phyloP scores from a whole-genome alignment of 2,113 vertebrate genomes.

The Nycticorax nycticorax region DNA sequence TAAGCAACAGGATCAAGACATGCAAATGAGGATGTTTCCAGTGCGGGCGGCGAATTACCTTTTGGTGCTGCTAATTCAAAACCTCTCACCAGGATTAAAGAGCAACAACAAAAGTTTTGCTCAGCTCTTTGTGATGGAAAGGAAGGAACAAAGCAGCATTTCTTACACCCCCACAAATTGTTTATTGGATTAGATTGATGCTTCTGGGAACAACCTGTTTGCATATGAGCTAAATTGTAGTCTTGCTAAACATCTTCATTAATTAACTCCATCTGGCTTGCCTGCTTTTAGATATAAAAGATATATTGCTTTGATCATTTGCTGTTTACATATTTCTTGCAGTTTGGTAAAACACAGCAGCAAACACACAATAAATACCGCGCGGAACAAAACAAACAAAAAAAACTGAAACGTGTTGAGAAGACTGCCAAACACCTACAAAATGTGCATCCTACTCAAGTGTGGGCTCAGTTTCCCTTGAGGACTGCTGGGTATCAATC shows the following conservation, averaged over 20 bases:
- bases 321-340: slow-evolving; percentile 43
- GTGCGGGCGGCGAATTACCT: not conserved
- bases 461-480: not conserved
- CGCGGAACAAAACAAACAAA: not conserved
- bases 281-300: not conserved
- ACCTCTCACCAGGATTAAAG: not conserved
- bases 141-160: not conserved
- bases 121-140: not conserved
- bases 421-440: not conserved
- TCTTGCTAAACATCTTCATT: slow-evolving; percentile 59
- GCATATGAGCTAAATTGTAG: not conserved
- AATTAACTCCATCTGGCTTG: slow-evolving; percentile 64
- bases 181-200: slow-evolving; percentile 22
- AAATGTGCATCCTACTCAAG: not conserved
- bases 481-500: not conserved
- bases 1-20: not conserved
- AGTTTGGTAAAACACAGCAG: slow-evolving; percentile 21
- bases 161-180: slow-evolving; percentile 10
- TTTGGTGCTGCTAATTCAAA: not conserved
- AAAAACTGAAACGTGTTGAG: not conserved
- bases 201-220: slow-evolving; percentile 59
- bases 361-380: slow-evolving; percentile 10
- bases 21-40: not conserved
- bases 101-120: not conserved
- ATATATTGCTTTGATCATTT: slow-evolving; percentile 49